These are phyloP conservation scores for Noturus placidus DNA, from an alignment of 2,113 vertebrate species.

Conservation along the genomic window DNA sequence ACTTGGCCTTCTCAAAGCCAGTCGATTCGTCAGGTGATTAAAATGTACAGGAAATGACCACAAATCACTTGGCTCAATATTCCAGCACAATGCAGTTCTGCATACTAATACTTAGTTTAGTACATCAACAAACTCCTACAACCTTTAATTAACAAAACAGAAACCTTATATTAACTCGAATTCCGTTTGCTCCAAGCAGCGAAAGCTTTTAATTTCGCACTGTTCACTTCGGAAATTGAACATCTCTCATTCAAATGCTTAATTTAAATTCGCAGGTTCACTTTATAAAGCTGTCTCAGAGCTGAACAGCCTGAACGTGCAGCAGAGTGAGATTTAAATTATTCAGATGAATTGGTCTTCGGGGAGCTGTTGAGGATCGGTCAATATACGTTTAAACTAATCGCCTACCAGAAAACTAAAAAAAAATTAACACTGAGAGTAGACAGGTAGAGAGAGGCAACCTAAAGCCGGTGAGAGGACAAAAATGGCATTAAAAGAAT, in stretches of 20 bases:
- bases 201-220: not conserved
- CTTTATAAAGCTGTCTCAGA: not conserved
- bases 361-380: constrained; percentile 46
- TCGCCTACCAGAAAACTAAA: constrained; percentile 13
- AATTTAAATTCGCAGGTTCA: not conserved
- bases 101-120: not conserved
- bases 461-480: not conserved
- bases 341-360: constrained; percentile 48
- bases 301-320: constrained; percentile 5
- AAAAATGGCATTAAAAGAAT: not conserved
- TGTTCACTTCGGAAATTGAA: not conserved
- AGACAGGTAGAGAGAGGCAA: not conserved
- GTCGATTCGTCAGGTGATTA: constrained; percentile 67
- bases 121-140: not conserved
- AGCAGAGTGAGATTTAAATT: constrained; percentile 39
- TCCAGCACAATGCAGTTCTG: constrained; percentile 52
- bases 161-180: not conserved
- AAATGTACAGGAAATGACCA: constrained; percentile 65
- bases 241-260: not conserved
- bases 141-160: constrained; percentile 11
- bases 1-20: constrained; percentile 50
- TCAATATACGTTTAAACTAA: constrained; percentile 53
- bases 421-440: not conserved
- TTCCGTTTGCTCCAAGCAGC: not conserved
- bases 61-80: constrained; percentile 62